Percentiles rank a stretch among this genome's conserved stretches.
Evolutionary conservation across 2,888 invertebrate species (phyloP).

Genomic region (Eupithecia vulgata): DNA sequence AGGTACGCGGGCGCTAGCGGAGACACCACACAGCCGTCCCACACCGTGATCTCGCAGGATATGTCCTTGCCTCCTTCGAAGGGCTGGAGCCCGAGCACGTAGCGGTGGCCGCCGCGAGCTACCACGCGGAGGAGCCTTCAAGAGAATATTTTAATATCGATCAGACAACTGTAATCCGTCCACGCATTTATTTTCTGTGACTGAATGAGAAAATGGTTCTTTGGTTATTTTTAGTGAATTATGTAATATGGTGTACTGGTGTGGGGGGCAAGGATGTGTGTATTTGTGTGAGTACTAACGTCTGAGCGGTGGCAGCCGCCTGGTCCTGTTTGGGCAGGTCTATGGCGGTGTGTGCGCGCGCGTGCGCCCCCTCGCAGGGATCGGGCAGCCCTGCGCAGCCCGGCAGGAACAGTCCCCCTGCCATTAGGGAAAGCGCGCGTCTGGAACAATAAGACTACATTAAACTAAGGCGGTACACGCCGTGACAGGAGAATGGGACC

Average conservation of each 20-base stretch:
- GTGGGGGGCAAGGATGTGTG: too few relatives aligned
- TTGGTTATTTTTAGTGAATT: too few relatives aligned
- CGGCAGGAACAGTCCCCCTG: slow-evolving; percentile 97
- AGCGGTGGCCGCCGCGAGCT: slow-evolving; percentile 96
- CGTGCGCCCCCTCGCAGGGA: slow-evolving; percentile 95
- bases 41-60: slow-evolving; percentile 96
- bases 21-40: slow-evolving; percentile 98
- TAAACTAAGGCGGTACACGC: neutral
- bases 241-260: too few relatives aligned
- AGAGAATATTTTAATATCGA: neutral
- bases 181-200: too few relatives aligned
- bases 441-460: slow-evolving; percentile 53
- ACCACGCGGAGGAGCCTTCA: slow-evolving; percentile 90
- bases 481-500: too few relatives aligned
- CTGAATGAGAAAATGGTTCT: too few relatives aligned
- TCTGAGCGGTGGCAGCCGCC: slow-evolving; percentile 97
- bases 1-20: slow-evolving; percentile 96
- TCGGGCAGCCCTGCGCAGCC: slow-evolving; percentile 96
- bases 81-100: slow-evolving; percentile 89
- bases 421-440: slow-evolving; percentile 94
- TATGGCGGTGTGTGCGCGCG: slow-evolving; percentile 95
- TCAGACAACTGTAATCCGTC: too few relatives aligned
- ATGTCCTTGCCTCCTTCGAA: slow-evolving; percentile 86
- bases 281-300: slow-evolving; percentile 61
- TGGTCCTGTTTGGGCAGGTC: slow-evolving; percentile 95